Conservation (phyloP, 2,888 invertebrate genomes). For the Eurytoma adleriae region DNA sequence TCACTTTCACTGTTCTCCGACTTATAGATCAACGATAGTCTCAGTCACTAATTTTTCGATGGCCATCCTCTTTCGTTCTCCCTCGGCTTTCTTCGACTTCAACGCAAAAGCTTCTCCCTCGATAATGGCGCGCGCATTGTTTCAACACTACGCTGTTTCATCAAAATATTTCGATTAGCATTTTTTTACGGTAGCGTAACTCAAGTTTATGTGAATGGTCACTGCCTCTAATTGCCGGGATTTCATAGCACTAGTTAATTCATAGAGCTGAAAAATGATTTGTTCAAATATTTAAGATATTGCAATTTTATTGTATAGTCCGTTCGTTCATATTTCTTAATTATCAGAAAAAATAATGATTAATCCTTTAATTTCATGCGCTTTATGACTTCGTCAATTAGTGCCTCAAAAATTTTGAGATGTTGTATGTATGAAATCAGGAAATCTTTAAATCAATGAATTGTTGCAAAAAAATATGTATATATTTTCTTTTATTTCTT, state of each 20-base stretch:
- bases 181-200: not conserved
- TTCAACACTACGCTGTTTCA: not conserved
- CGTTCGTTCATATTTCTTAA: no score
- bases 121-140: not conserved
- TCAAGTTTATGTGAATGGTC: not conserved
- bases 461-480: no score
- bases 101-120: not conserved
- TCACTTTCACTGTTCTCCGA: constrained; percentile 68
- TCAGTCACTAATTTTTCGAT: constrained; percentile 55
- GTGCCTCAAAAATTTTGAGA: no score
- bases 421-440: no score
- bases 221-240: not conserved
- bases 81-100: constrained; percentile 6
- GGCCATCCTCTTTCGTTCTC: constrained; percentile 24
- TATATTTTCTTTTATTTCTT: no score
- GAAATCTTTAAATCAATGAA: no score
- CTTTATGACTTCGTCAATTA: no score
- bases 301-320: no score
- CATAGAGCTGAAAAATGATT: no score
- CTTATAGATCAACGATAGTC: constrained; percentile 55
- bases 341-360: no score
- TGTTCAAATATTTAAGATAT: no score
- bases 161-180: not conserved
- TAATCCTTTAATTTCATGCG: no score
- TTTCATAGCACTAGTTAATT: not conserved